These are phyloP conservation scores for Pogoniulus pusillus DNA, from an alignment of 2,797 vertebrate species.

Conservation along the genomic window DNA sequence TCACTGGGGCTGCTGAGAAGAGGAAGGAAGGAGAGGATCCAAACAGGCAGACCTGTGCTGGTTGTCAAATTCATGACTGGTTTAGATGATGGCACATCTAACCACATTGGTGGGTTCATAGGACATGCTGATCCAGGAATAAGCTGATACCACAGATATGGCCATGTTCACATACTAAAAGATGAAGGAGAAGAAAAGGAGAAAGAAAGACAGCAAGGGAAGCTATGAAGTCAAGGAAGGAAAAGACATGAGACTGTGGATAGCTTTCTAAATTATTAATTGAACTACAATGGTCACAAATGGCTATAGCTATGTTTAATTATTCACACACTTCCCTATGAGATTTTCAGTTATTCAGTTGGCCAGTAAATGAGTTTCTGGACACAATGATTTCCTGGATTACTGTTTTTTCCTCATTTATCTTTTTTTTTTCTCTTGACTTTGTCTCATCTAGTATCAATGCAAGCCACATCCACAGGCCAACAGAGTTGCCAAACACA, in stretches of 20 bases:
- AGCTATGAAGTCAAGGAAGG: neutral
- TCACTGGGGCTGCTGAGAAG: neutral
- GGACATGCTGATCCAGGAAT: neutral
- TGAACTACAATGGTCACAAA: neutral
- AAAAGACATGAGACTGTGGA: neutral
- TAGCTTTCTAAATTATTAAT: neutral
- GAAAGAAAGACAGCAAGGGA: neutral
- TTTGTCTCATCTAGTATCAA: neutral
- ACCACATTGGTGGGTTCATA: neutral
- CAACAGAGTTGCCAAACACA: neutral
- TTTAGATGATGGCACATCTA: neutral
- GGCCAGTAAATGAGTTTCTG: neutral
- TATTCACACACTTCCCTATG: neutral
- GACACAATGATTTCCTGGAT: neutral
- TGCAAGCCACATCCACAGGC: neutral
- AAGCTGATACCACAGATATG: neutral
- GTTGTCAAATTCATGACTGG: neutral
- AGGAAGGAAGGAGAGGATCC: neutral
- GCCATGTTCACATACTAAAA: neutral
- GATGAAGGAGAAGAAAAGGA: neutral
- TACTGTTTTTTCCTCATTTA: neutral
- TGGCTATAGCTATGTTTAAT: neutral
- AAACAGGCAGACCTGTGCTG: rapidly evolving
- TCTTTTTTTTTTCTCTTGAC: neutral
- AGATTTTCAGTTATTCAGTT: neutral